phyloP scores from a whole-genome alignment of 2,797 vertebrate genomes.

The Petrocephalus schoutedeni region DNA sequence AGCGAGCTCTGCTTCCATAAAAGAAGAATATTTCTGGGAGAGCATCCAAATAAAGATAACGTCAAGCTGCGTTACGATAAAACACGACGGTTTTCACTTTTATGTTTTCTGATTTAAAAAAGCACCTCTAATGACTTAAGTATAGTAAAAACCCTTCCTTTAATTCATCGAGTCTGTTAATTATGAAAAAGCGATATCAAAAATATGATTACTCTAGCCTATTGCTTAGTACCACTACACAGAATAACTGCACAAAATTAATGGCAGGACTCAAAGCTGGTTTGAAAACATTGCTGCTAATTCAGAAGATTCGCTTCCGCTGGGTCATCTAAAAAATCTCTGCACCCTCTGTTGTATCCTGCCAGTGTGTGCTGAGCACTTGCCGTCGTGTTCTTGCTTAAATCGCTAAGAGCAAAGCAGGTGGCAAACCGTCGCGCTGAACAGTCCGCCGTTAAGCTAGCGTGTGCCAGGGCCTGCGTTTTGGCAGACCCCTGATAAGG shows the following conservation, averaged over 20 bases:
- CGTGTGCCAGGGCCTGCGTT: constrained; percentile 2
- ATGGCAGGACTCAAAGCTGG: neutral
- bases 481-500: constrained; percentile 15
- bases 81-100: neutral
- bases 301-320: neutral
- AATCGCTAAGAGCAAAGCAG: constrained; percentile 17
- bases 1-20: neutral
- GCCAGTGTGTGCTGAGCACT: constrained; percentile 3
- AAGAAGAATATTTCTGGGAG: constrained; percentile 1
- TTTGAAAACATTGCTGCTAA: constrained; percentile 5
- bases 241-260: neutral
- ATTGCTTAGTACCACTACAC: neutral
- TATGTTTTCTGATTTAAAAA: neutral
- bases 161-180: neutral
- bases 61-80: neutral
- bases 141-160: neutral
- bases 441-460: neutral
- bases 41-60: constrained; percentile 6
- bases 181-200: neutral
- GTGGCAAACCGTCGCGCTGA: constrained; percentile 11
- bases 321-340: constrained; percentile 12
- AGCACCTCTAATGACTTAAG: neutral
- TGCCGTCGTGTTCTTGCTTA: constrained; percentile 11
- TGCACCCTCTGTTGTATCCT: neutral
- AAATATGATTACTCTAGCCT: neutral